These are phyloP conservation scores for Laothoe populi DNA, from an alignment of 2,888 invertebrate species.

Conservation along the genomic window DNA sequence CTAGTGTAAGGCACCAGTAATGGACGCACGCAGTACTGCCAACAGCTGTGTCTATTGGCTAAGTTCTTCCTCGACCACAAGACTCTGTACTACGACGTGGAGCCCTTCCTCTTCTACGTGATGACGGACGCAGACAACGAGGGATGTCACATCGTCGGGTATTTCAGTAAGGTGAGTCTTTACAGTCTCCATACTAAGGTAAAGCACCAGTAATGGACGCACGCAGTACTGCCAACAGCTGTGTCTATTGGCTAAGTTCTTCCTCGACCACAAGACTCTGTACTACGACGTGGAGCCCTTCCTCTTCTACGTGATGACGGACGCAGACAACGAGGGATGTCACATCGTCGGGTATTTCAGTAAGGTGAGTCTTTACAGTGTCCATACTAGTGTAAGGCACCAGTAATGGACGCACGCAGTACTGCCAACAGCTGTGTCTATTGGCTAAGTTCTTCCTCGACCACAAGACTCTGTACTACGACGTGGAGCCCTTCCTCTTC, in stretches of 20 bases:
- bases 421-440: constrained; percentile 98
- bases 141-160: constrained; percentile 98
- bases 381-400: neutral
- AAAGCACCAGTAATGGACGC: constrained; percentile 70
- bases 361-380: constrained; percentile 86
- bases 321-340: constrained; percentile 86
- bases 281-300: constrained; percentile 98
- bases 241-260: constrained; percentile 98
- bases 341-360: constrained; percentile 99
- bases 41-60: constrained; percentile 97
- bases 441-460: constrained; percentile 99
- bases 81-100: constrained; percentile 98
- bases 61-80: constrained; percentile 99
- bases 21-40: constrained; percentile 98
- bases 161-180: constrained; percentile 98
- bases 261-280: constrained; percentile 98
- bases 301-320: neutral
- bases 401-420: constrained; percentile 86
- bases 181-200: neutral
- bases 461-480: constrained; percentile 99
- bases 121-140: neutral
- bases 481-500: constrained; percentile 91
- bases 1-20: neutral
- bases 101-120: constrained; percentile 82
- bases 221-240: constrained; percentile 97